phyloP scores from a whole-genome alignment of 2,797 vertebrate genomes.

The Pseudochirops cupreus region DNA sequence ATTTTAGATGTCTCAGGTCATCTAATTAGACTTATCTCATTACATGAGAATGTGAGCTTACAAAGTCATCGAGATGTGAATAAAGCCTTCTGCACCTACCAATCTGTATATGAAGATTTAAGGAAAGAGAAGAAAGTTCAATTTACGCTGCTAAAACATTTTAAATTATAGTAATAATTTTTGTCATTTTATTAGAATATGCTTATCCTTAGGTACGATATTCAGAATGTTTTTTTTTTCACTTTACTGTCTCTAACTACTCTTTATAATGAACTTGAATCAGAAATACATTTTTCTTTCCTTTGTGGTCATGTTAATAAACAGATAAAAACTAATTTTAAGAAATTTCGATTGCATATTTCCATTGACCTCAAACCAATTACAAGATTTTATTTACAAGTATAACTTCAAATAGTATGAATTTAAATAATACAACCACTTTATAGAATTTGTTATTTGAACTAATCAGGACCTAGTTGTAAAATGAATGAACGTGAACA shows the following conservation, averaged over 20 bases:
- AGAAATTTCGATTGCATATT: neutral
- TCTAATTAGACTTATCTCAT: neutral
- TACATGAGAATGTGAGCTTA: neutral
- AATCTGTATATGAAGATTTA: neutral
- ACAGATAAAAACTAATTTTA: neutral
- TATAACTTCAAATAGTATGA: neutral
- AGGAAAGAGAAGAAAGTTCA: neutral
- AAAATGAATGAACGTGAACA: neutral
- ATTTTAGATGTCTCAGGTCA: neutral
- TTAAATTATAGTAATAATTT: neutral
- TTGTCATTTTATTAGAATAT: neutral
- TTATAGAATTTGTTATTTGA: neutral
- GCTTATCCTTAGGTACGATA: neutral
- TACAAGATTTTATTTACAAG: neutral
- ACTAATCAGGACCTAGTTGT: neutral
- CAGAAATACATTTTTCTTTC: neutral
- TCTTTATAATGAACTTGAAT: neutral
- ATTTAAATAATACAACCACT: neutral
- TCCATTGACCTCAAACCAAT: neutral
- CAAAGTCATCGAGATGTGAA: neutral
- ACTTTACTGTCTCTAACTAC: neutral
- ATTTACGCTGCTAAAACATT: neutral
- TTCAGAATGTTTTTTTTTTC: neutral
- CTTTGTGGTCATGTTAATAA: neutral
- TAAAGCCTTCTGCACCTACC: neutral